Evolutionary conservation across 2,113 vertebrate species (phyloP), one percentile per base, ranked within the genome.

Genomic region (Emydocephalus ijimae): DNA sequence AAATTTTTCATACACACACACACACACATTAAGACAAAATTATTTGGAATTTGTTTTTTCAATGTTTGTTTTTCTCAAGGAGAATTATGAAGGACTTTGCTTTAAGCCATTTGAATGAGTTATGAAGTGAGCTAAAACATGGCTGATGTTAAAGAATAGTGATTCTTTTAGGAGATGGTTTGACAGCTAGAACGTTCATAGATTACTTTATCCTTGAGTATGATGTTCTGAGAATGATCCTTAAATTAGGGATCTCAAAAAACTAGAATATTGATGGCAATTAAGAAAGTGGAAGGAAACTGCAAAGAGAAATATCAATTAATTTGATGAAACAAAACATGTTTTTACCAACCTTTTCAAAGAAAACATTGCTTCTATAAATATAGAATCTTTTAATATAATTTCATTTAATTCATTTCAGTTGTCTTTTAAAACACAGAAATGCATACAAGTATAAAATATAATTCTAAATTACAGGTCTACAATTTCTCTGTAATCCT

Each of bases 101-200:
- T 88, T 54, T 89, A 85, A 59, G 11, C 11, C 54, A 61, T 4
- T 52, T 7, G 74, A 20, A 26, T 39, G 10, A 59, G 6, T 59
- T 92, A n/a, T 85, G 26, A 86, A 86, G 92, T 59, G 45, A 86
- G 14, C 39, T 61, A 57, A 87, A 89, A 89, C 18, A 91, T 87
- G 90, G 43, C 59, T 91, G 15, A 26, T 8, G 8, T 50, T 9
- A 86, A 87, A 9, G 39, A 91, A 29, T 43, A 11, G 15, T 91
- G 24, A 59, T 86, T 87, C 55, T 43, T 48, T 92, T 54, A n/a
- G 45, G 52, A 86, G 9, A 7, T 34, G 29, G 15, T 29, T 90
- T 24, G 48, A 29, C n/a, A 90, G n/a, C 20, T 54, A 81, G 89
- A 54, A 55, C 9, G 52, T 34, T n/a, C 34, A 56, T 57, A 56